Percentiles rank a stretch among this genome's conserved stretches.
phyloP scores from a whole-genome alignment of 1,140 invertebrate species.

The Palaemon carinicauda region DNA sequence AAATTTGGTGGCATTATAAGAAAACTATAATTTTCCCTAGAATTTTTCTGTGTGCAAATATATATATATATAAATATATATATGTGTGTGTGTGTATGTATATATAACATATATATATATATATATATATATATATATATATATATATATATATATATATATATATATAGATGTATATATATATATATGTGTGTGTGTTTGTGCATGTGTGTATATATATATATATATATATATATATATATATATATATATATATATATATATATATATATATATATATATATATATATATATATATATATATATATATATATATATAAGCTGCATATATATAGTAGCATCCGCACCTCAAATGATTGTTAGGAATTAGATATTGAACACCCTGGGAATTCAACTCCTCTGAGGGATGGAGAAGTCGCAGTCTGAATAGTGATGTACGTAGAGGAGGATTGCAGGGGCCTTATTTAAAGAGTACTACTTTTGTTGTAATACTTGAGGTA shows the following conservation, averaged over 20 bases:
- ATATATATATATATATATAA: neutral
- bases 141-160: neutral
- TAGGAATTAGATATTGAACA: too few species aligned
- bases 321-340: neutral
- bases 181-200: too few species aligned
- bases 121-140: neutral
- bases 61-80: neutral
- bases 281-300: neutral
- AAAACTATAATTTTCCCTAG: too few species aligned
- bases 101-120: slow-evolving; percentile 2
- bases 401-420: too few species aligned
- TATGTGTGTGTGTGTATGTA: neutral
- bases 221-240: neutral
- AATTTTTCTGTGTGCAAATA: neutral
- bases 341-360: too few species aligned
- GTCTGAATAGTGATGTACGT: too few species aligned
- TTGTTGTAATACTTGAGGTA: too few species aligned
- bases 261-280: neutral
- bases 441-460: too few species aligned
- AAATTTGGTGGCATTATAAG: too few species aligned
- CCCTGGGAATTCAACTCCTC: too few species aligned
- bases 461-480: too few species aligned
- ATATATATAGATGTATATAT: neutral
- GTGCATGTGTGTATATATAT: too few species aligned
- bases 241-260: neutral